Conservation (phyloP, 2,888 invertebrate species). For the Dorcus hopei region DNA sequence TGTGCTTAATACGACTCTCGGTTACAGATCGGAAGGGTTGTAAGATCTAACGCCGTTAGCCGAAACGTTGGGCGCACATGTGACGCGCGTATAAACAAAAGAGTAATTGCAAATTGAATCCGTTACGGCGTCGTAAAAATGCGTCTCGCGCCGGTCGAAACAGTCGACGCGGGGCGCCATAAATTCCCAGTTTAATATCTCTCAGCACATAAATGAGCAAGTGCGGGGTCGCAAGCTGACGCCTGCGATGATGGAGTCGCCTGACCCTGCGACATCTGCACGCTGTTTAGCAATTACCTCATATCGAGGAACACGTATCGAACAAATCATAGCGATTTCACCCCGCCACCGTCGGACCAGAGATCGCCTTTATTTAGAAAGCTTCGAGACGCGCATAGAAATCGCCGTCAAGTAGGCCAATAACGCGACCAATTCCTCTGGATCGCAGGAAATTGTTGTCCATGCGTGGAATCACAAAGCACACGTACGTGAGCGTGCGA, state of each 20-base stretch:
- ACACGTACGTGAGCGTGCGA: conserved; percentile 26
- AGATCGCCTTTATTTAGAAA: conserved; percentile 40
- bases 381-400: conserved; percentile 47
- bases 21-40: background rate
- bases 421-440: conserved; percentile 45
- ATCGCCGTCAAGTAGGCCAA: conserved; percentile 47
- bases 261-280: conserved; percentile 45
- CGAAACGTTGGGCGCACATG: conserved; percentile 12
- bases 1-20: too few relatives aligned
- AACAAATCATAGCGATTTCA: conserved; percentile 48
- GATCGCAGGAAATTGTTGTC: conserved; percentile 46
- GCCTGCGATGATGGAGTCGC: conserved; percentile 43
- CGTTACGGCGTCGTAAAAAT: conserved; percentile 32
- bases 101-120: conserved; percentile 35
- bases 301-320: conserved; percentile 41
- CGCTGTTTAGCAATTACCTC: conserved; percentile 41
- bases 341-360: conserved; percentile 34
- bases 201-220: conserved; percentile 44
- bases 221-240: conserved; percentile 50
- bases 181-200: conserved; percentile 51
- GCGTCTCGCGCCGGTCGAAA: conserved; percentile 33
- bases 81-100: conserved; percentile 30
- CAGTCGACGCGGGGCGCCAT: conserved; percentile 33
- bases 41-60: background rate
- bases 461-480: conserved; percentile 31